phyloP scores from a whole-genome alignment of 2,888 invertebrate genomes.

The Sarcophaga subvicina region DNA sequence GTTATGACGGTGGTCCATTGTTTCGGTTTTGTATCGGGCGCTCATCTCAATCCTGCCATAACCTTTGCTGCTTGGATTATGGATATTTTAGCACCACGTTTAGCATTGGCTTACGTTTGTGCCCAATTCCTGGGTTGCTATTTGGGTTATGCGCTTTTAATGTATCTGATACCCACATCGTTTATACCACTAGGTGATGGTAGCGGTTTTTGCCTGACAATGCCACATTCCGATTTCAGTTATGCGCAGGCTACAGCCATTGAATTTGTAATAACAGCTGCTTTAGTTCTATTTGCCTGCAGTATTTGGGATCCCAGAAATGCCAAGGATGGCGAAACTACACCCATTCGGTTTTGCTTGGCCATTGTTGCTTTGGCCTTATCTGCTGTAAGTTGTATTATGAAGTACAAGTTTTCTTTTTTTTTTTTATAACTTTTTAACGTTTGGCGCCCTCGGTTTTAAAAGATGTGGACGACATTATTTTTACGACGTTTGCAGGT shows the following conservation, averaged over 20 bases:
- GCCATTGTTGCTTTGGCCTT: constrained; percentile 86
- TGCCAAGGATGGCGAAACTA: constrained; percentile 85
- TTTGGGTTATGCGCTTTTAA: constrained; percentile 87
- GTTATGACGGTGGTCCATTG: constrained; percentile 87
- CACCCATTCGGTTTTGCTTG: constrained; percentile 86
- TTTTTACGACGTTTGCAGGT: no score
- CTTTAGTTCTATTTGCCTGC: constrained; percentile 87
- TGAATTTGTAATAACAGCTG: constrained; percentile 86
- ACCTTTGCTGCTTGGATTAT: constrained; percentile 85
- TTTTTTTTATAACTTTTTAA: no score
- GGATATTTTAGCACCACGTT: constrained; percentile 75
- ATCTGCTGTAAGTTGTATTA: constrained; percentile 83
- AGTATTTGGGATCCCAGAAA: constrained; percentile 89
- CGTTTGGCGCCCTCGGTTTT: no score
- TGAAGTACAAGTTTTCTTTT: background rate
- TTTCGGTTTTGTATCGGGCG: constrained; percentile 90
- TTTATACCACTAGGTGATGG: constrained; percentile 72
- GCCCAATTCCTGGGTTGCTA: constrained; percentile 87
- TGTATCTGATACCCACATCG: constrained; percentile 83
- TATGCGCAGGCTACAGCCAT: constrained; percentile 84
- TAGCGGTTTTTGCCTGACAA: constrained; percentile 85
- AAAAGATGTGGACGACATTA: no score
- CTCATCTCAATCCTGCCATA: constrained; percentile 90
- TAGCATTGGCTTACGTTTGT: constrained; percentile 85
- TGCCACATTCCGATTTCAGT: constrained; percentile 82